Evolutionary conservation across 2,113 vertebrate genomes (phyloP).

Genomic region (Pycnonotus jocosus): DNA sequence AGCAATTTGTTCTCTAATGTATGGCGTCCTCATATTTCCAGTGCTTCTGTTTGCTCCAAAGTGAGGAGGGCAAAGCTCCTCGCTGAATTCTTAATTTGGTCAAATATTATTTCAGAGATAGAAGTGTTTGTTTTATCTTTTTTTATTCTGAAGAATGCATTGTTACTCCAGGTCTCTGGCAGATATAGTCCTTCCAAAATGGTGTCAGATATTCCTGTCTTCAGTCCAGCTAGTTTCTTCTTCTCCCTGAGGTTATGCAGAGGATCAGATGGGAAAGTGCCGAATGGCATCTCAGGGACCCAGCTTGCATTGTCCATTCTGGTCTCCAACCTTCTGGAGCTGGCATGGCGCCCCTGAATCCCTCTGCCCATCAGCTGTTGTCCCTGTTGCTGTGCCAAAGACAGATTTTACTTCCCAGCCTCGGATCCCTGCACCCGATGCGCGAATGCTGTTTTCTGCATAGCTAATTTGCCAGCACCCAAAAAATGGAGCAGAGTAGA

Average conservation of each 20-base stretch:
- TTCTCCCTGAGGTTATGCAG: slow-evolving; percentile 23
- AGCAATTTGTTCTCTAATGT: not conserved
- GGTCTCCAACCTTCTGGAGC: not conserved
- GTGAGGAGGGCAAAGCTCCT: not conserved
- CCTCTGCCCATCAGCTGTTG: slow-evolving; percentile 14
- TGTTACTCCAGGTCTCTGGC: not conserved
- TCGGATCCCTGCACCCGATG: not conserved
- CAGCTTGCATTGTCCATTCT: slow-evolving; percentile 16
- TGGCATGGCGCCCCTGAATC: not conserved
- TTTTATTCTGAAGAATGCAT: not conserved
- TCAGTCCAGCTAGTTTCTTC: not conserved
- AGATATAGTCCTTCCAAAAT: not conserved
- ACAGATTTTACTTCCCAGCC: not conserved
- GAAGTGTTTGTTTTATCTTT: not conserved
- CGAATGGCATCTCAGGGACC: not conserved
- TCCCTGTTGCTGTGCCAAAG: not conserved
- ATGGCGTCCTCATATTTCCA: not conserved
- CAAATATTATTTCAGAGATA: not conserved
- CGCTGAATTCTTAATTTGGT: not conserved
- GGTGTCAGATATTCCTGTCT: not conserved
- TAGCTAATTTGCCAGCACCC: not conserved
- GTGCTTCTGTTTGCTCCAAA: not conserved
- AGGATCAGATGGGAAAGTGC: not conserved
- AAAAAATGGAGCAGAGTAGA: not conserved
- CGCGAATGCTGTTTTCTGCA: not conserved